Conservation (phyloP, 2,888 invertebrate species). For the Byasa hedistus region DNA sequence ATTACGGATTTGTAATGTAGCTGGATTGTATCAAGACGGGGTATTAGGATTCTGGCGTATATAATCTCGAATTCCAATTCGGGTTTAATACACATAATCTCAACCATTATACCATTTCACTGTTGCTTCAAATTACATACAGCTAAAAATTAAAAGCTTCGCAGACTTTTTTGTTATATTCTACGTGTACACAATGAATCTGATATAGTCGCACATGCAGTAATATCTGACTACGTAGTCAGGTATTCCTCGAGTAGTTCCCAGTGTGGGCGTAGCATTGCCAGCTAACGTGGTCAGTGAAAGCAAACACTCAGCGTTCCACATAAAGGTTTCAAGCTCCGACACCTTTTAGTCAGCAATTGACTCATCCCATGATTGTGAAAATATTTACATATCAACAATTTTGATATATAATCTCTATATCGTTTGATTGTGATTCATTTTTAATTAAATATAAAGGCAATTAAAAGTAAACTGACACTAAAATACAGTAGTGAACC, state of each 20-base stretch:
- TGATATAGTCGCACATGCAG: not conserved
- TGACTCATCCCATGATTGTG: conserved; percentile 28
- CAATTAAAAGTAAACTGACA: too few relatives aligned
- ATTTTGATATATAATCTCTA: too few relatives aligned
- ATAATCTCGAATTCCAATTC: not conserved
- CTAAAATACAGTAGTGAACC: too few relatives aligned
- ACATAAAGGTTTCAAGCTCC: conserved; percentile 63
- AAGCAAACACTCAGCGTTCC: conserved; percentile 72
- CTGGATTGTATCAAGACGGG: not conserved
- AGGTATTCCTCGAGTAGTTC: conserved; percentile 42
- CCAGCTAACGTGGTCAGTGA: conserved; percentile 65
- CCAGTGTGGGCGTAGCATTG: conserved; percentile 65
- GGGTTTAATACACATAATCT: not conserved
- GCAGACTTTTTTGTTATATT: too few relatives aligned
- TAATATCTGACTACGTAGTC: not conserved
- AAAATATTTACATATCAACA: too few relatives aligned
- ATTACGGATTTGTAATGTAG: not conserved
- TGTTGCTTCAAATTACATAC: not conserved
- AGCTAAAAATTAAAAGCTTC: too few relatives aligned
- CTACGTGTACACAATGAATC: too few relatives aligned
- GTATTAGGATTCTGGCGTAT: not conserved
- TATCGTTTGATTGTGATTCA: too few relatives aligned
- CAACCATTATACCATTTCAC: not conserved
- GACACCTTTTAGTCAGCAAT: conserved; percentile 59
- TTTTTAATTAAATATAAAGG: too few relatives aligned